Conservation (phyloP, 2,888 invertebrate genomes). For the Rugalucina vietnamica region DNA sequence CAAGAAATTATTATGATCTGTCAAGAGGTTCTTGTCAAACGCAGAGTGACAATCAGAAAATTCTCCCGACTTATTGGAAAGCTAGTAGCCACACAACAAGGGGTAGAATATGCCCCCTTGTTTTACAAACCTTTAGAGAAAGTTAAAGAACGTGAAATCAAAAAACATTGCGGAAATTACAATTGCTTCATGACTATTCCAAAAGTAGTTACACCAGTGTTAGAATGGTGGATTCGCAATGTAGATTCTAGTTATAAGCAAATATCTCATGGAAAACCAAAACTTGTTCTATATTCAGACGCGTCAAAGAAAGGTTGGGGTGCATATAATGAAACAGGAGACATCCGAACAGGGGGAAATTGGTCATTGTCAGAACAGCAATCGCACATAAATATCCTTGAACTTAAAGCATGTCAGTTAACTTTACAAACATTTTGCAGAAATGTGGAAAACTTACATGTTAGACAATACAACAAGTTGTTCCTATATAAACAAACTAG, state of each 20-base stretch:
- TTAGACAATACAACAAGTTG: constrained; percentile 23
- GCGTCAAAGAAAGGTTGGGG: constrained; percentile 19
- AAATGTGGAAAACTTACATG: not conserved
- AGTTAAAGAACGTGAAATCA: constrained; percentile 27
- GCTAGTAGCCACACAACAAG: constrained; percentile 41
- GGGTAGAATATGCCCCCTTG: constrained; percentile 39
- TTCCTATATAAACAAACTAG: constrained; percentile 23
- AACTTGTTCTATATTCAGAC: constrained; percentile 21
- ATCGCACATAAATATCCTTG: constrained; percentile 22
- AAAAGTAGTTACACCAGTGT: not conserved
- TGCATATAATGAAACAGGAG: not conserved
- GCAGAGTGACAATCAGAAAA: no score
- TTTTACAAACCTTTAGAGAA: constrained; percentile 36
- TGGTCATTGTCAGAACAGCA: constrained; percentile 7
- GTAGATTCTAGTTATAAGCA: constrained; percentile 13
- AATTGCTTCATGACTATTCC: constrained; percentile 5
- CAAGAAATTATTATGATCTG: no score
- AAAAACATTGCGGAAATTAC: constrained; percentile 40
- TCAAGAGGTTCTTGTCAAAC: no score
- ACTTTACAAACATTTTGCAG: not conserved
- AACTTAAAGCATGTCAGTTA: constrained; percentile 22
- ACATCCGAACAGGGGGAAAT: not conserved
- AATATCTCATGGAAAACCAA: constrained; percentile 2
- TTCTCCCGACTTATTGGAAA: constrained; percentile 48
- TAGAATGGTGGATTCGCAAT: constrained; percentile 52